These are phyloP conservation scores for Nycticorax nycticorax DNA, from an alignment of 2,113 vertebrate species.

Conservation along the genomic window DNA sequence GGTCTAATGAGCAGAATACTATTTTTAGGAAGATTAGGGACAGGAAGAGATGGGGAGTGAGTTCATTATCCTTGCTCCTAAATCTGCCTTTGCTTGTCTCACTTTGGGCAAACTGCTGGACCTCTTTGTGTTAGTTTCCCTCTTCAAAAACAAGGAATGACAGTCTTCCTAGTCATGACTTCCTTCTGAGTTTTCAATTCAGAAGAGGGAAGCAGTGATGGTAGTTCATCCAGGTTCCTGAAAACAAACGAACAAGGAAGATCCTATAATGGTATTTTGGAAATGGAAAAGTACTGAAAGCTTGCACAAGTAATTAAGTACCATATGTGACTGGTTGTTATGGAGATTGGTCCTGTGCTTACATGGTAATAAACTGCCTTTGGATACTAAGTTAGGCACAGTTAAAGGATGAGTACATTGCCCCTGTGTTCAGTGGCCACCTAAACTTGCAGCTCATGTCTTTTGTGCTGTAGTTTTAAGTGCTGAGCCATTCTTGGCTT, in stretches of 20 bases:
- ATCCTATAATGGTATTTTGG: not conserved
- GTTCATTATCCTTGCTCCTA: not conserved
- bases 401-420: not conserved
- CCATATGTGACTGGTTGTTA: constrained; percentile 39
- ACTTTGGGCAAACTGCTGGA: not conserved
- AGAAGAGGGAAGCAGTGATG: not conserved
- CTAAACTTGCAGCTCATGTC: not conserved
- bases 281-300: not conserved
- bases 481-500: not conserved
- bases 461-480: not conserved
- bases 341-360: not conserved
- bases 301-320: constrained; percentile 8
- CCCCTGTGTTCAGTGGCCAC: not conserved
- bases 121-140: not conserved
- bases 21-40: not conserved
- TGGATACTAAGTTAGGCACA: not conserved
- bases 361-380: not conserved
- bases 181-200: not conserved
- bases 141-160: not conserved
- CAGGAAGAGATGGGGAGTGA: not conserved
- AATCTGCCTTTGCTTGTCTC: not conserved
- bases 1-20: not conserved
- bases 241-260: not conserved
- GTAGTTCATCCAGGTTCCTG: not conserved
- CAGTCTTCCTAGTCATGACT: not conserved